Evolutionary conservation across 1,140 invertebrate species (phyloP).

Genomic region (Drosophila punjabiensis): DNA sequence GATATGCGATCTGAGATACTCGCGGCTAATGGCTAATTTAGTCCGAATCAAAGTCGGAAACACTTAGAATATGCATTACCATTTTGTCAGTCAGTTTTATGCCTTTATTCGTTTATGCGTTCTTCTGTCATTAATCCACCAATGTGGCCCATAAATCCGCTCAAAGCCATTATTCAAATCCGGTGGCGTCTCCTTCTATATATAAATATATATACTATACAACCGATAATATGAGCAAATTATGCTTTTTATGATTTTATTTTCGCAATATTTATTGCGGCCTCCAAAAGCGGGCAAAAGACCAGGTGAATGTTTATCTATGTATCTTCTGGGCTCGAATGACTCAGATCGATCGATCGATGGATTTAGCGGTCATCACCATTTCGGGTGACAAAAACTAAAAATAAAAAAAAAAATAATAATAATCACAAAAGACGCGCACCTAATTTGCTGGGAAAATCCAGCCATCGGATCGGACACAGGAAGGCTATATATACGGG

Average conservation of each 20-base stretch:
- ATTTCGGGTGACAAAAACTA: conserved; percentile 35
- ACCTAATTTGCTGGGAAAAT: conserved; percentile 27
- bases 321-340: conserved; percentile 18
- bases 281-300: conserved; percentile 40
- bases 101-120: conserved; percentile 16
- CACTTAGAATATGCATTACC: conserved; percentile 14
- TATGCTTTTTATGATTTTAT: conserved; percentile 66
- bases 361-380: conserved; percentile 39
- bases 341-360: conserved; percentile 59
- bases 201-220: neutral
- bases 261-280: conserved; percentile 49
- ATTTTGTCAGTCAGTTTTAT: conserved; percentile 43
- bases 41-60: conserved; percentile 11
- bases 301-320: conserved; percentile 57
- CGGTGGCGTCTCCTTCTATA: neutral
- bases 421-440: neutral
- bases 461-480: neutral
- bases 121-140: conserved; percentile 33
- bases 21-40: conserved; percentile 39
- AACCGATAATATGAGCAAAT: conserved; percentile 26
- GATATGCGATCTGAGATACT: conserved; percentile 20
- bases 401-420: neutral
- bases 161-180: conserved; percentile 42
- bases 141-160: conserved; percentile 50
- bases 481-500: neutral